A percentile compares a stretch with the other conserved stretches of the same genome.
phyloP scores from a whole-genome alignment of 2,888 invertebrate species.

The Cerastis rubricosa region DNA sequence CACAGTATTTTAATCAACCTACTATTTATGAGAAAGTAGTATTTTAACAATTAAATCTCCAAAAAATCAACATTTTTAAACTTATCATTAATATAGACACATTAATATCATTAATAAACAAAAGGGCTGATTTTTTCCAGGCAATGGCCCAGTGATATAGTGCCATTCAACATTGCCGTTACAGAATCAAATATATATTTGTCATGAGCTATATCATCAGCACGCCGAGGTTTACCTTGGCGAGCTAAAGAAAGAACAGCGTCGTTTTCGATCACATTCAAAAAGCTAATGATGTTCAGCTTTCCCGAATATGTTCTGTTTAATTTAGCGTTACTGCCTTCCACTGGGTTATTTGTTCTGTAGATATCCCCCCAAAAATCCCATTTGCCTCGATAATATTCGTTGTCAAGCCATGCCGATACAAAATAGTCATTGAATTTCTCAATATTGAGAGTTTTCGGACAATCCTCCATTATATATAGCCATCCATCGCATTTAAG shows the following conservation, averaged over 20 bases:
- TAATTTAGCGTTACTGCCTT: no score
- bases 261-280: slow-evolving; percentile 42
- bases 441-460: no score
- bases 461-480: slow-evolving; percentile 14
- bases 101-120: slow-evolving; percentile 36
- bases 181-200: slow-evolving; percentile 30
- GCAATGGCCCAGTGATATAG: slow-evolving; percentile 28
- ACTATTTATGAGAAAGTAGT: slow-evolving; percentile 25
- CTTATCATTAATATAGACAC: slow-evolving; percentile 24
- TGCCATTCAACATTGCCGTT: slow-evolving; percentile 33
- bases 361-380: no score
- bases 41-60: slow-evolving; percentile 28
- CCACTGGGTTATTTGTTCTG: no score
- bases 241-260: slow-evolving; percentile 34
- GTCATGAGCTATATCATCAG: slow-evolving; percentile 32
- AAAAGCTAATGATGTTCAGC: slow-evolving; percentile 23
- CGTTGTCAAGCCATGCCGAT: no score
- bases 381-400: no score
- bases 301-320: no score
- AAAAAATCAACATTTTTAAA: slow-evolving; percentile 27
- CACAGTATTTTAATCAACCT: slow-evolving; percentile 25
- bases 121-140: slow-evolving; percentile 31
- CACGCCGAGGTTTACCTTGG: slow-evolving; percentile 30
- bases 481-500: slow-evolving; percentile 18
- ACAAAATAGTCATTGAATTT: no score